Base-by-base conservation (phyloP, 1,140 invertebrate species). In the Hyles vespertilio region DNA sequence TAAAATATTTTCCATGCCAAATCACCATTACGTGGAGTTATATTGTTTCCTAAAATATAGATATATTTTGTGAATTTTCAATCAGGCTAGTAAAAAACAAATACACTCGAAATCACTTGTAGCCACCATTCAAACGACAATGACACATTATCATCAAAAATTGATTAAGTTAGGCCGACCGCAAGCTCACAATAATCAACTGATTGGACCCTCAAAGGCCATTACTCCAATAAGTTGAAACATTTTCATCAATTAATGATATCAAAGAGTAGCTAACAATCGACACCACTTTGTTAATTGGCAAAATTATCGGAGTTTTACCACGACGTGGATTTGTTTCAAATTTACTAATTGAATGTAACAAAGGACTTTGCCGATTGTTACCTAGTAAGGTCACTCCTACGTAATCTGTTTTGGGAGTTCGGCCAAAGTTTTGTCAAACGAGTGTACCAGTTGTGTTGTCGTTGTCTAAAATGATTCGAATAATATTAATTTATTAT, bases 191-290 rank as follows among this genome's bases (percentile, higher is more conserved):
- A 51, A 51, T 51, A 51, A 51, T 51, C 50, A 51, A 51, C 50
- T 51, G 50, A 51, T 51, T 51, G 50, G 34, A 33, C 50, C 50
- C 34, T 33, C 50, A 51, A 51, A 51, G 50, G 50, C 34, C 50
- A 32, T 34, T 51, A 34, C 10, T 51, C 33, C 50, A 51, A 12
- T 51, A 51, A 51, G 50, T 51, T 51, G 50, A 51, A 51, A 51
- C 50, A 51, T 51, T 51, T 51, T 51, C 50, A 51, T 51, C 50
- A 51, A 51, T 51, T 51, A 51, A 51, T 51, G 50, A 51, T 22
- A 3, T 34, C 6, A 51, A 51, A 51, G 22, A 22, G 50, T 51
- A 22, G 50, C 32, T 51, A 51, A 51, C 50, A 51, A 32, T 51
- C 50, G 50, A 51, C 34, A 33, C 50, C 32, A 51, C 50, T 51